A percentile compares a stretch with the other conserved stretches of the same genome.
Evolutionary conservation across 64 coral and sea anemone genomes (phyloP).

Genomic region (Trachythela sp.): DNA sequence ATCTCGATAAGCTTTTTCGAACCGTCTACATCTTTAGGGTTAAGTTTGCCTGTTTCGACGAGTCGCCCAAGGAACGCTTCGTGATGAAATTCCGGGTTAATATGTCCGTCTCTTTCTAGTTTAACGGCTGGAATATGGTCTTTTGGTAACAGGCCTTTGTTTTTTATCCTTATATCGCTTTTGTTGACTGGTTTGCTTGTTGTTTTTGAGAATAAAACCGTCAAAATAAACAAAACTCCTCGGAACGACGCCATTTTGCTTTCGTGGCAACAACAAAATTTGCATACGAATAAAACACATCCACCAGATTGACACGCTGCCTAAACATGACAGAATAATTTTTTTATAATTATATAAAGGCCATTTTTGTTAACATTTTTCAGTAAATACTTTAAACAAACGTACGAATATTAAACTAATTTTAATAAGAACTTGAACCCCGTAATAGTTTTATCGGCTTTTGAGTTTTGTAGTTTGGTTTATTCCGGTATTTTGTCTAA

Average conservation of each 20-base stretch:
- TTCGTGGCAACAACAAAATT: background rate
- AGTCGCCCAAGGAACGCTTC: slow-evolving; percentile 93
- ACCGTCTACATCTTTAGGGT: slow-evolving; percentile 72
- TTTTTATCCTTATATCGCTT: slow-evolving; percentile 57
- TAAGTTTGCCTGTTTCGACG: slow-evolving; percentile 66
- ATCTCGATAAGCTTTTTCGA: slow-evolving; percentile 86
- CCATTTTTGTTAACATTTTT: too few species aligned
- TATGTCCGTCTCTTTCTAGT: slow-evolving; percentile 85
- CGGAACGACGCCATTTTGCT: background rate
- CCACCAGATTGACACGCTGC: background rate
- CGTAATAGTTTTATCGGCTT: too few species aligned
- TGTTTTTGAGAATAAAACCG: background rate
- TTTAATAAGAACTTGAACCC: too few species aligned
- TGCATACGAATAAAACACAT: background rate
- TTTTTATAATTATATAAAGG: background rate
- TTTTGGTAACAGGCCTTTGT: slow-evolving; percentile 62
- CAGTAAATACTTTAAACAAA: background rate
- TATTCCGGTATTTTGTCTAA: too few species aligned
- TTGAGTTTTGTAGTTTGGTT: too few species aligned
- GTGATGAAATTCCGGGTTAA: slow-evolving; percentile 90
- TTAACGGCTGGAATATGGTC: slow-evolving; percentile 79
- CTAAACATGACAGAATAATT: background rate
- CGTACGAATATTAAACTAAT: too few species aligned
- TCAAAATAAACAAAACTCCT: background rate
- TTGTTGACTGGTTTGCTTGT: slow-evolving; percentile 55